Evolutionary conservation across 35 echinoderm and acorn worm species (phyloP), one percentile per base, ranked within the genome.

Genomic region (Amphiura filiformis): DNA sequence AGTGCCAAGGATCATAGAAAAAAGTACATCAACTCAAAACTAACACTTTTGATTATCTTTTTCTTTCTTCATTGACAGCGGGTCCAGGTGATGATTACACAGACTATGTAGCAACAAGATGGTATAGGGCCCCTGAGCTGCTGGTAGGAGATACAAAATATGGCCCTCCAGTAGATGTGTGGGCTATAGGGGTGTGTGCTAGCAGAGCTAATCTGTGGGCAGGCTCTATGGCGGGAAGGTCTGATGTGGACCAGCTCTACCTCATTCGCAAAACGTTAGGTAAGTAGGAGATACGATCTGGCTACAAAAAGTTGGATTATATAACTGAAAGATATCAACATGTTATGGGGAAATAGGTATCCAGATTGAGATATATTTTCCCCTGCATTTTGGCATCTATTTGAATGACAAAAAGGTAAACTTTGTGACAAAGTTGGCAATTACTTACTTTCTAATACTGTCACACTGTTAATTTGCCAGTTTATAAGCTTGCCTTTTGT

Each of bases 51-150:
- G n/a, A n/a, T n/a, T n/a, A n/a, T n/a, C n/a, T n/a, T n/a, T n/a
- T n/a, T 47, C 41, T 80, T 81, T 76, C 49, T 75, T 37, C 38
- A 0, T 37, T 83, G 23, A 35, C 78, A 87, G 87, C 93, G 77
- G 93, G 93, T 84, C 96, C 96, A 20, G 96, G 93, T 85, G 96
- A 99, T 82, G 96, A 99, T 37, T 99, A 99, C 80, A 99, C 96
- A 92, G 96, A 99, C 81, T 99, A 99, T 39, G 96, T 99, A 77
- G 93, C 96, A 47, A 99, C 96, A 57, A 91, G 96, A 81, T 99
- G 96, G 96, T 99, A 99, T 36, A 38, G 96, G 49, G 93, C 96
- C 17, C 96, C 96, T 18, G 96, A 99, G 65, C 93, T 99, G 0
- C 76, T 99, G 52, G 96, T 99, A 35, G 96, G 93, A 11, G 93